A percentile compares a stretch with the other conserved stretches of the same genome.
phyloP scores from a whole-genome alignment of 2,113 vertebrate genomes.

The Chaetura pelagica region DNA sequence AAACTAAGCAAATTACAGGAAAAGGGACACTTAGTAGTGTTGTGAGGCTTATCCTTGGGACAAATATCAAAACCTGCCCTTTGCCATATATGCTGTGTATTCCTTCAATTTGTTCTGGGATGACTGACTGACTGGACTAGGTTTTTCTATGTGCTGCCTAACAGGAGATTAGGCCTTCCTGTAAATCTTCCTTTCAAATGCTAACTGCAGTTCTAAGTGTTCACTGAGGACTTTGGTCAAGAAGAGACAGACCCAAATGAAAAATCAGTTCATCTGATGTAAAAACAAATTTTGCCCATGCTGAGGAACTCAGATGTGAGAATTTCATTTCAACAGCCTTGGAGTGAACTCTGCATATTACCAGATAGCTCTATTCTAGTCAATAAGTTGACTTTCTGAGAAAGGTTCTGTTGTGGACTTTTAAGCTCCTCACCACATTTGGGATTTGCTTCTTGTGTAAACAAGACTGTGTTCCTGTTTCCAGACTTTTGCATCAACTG shows the following conservation, averaged over 20 bases:
- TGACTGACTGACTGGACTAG: neutral
- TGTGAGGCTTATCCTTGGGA: neutral
- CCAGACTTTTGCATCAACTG: neutral
- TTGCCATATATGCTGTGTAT: neutral
- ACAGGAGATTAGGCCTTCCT: neutral
- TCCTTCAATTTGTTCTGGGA: neutral
- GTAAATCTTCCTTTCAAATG: neutral
- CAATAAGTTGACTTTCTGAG: neutral
- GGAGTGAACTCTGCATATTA: neutral
- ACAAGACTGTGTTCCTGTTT: neutral
- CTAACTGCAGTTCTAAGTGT: neutral
- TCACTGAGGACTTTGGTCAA: neutral
- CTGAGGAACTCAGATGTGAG: neutral
- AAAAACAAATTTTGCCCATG: neutral
- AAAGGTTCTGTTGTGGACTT: neutral
- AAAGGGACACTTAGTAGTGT: neutral
- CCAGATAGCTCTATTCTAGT: neutral
- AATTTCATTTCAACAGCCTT: neutral
- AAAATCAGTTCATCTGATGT: neutral
- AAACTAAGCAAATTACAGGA: slow-evolving; percentile 10
- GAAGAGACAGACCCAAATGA: neutral
- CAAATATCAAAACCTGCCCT: neutral
- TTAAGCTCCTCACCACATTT: neutral
- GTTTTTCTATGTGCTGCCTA: neutral
- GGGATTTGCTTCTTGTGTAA: neutral